Evolutionary conservation across 2,888 invertebrate species (phyloP), one percentile per base, ranked within the genome.

Genomic region (Drosophila vallismaia): DNA sequence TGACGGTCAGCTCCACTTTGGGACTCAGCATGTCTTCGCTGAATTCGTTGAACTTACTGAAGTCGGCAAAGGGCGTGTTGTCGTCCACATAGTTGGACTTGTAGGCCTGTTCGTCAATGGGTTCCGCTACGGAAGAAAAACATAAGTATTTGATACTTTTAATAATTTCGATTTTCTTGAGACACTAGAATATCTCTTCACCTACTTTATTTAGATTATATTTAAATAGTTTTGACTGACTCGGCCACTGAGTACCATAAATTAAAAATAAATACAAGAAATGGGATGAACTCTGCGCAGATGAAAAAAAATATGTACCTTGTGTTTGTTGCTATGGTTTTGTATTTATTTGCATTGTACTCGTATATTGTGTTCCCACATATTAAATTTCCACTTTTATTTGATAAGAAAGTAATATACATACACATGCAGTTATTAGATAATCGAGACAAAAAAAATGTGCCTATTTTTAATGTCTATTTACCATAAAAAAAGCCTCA

Each of bases 11-110:
- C 60, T 88, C 87, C 3, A 88, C 66, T 50, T 84, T 87, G 19
- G 89, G 73, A 57, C 76, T 74, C 28, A 85, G 36, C 88, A 85
- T 82, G 46, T 73, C 82, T 58, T 74, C 77, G 44, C 55, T 67
- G 63, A 59, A 81, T 49, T 75, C 84, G 3, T 78, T 60, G 51
- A 62, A 86, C 51, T 86, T 86, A 33, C 79, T 80, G 28, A 86
- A 86, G 62, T 86, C 87, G 14, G 85, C 82, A 51, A 87, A 88
- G n/a, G 85, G 87, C 40, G 82, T 79, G 51, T 77, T 88, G 63
- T 86, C 88, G 54, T 89, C 82, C 7, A 84, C 76, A 60, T 75
- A 84, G 64, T 69, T 86, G 29, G 86, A 76, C 63, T 81, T 86
- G 55, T 75, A 86, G 44, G 71, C 75, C 71, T 80, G 74, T 53